phyloP scores from a whole-genome alignment of 1,140 invertebrate species.

The Spodoptera litura region DNA sequence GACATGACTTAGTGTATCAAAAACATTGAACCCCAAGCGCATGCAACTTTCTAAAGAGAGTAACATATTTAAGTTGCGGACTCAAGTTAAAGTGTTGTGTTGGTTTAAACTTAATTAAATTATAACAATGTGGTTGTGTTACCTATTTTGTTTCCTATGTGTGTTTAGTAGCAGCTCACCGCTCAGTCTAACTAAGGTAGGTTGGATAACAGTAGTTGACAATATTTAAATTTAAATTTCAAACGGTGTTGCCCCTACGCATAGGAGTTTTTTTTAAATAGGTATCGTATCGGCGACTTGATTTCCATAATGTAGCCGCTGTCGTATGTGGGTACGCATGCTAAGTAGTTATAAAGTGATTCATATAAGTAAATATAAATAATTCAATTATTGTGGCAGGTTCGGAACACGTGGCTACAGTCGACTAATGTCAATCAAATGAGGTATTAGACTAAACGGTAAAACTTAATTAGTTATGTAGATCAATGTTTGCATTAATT shows the following conservation, averaged over 20 bases:
- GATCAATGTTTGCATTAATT: no score
- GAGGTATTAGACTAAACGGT: no score
- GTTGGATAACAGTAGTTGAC: conserved; percentile 31
- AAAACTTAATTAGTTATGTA: no score
- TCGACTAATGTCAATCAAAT: no score
- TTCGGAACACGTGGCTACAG: neutral
- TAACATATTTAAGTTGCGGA: conserved; percentile 3
- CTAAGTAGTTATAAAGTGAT: conserved; percentile 16
- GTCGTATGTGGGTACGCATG: neutral
- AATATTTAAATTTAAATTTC: conserved; percentile 22
- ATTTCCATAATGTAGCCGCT: conserved; percentile 16
- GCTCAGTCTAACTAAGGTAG: conserved; percentile 49
- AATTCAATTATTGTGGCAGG: neutral
- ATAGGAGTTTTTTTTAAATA: conserved; percentile 22
- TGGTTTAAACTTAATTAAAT: conserved; percentile 9
- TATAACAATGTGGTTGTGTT: conserved; percentile 52
- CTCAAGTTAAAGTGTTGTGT: conserved; percentile 15
- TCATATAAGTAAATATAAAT: neutral
- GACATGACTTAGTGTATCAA: conserved; percentile 80
- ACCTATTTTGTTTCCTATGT: conserved; percentile 51
- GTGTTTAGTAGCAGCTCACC: conserved; percentile 25
- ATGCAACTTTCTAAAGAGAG: conserved; percentile 57
- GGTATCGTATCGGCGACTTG: neutral
- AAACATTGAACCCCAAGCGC: conserved; percentile 64
- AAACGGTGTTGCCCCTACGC: conserved; percentile 21